These are phyloP conservation scores for Carassius carassius DNA, from an alignment of 2,113 vertebrate species.

Conservation along the genomic window DNA sequence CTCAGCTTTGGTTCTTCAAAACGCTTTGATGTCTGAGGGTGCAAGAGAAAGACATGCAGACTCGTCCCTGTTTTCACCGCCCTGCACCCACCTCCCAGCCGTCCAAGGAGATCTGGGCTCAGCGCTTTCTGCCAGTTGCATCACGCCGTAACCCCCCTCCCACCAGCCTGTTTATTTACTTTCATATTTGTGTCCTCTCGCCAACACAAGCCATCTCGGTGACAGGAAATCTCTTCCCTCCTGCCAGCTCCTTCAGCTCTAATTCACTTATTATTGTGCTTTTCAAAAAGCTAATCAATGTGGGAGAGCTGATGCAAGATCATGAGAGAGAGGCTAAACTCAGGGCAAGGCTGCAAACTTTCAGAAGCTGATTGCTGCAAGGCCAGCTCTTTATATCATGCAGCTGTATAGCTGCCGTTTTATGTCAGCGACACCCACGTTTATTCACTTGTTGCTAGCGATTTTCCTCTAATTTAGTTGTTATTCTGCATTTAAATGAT, in stretches of 20 bases:
- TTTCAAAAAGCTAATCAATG: conserved; percentile 49
- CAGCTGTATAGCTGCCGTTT: neutral
- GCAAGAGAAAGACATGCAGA: conserved; percentile 7
- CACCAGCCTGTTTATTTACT: conserved; percentile 42
- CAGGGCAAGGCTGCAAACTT: conserved; percentile 24
- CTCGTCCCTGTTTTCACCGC: neutral
- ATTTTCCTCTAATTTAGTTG: conserved; percentile 20
- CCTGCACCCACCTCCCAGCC: neutral
- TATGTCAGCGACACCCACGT: neutral
- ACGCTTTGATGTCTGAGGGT: conserved; percentile 47
- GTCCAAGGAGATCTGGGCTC: conserved; percentile 38
- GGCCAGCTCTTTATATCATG: neutral
- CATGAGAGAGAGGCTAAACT: conserved; percentile 29
- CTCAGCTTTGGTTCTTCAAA: conserved; percentile 42
- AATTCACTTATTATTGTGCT: conserved; percentile 50
- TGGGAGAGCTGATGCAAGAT: conserved; percentile 54
- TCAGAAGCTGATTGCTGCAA: conserved; percentile 7
- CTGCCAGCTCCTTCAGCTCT: conserved; percentile 53
- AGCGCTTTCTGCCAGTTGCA: conserved; percentile 53
- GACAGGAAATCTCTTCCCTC: conserved; percentile 51
- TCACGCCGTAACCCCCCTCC: conserved; percentile 39
- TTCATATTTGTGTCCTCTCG: conserved; percentile 52
- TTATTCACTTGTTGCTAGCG: neutral
- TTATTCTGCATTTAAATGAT: conserved; percentile 18
- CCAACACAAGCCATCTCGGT: conserved; percentile 35